Evolutionary conservation across 2,113 vertebrate genomes (phyloP).

Genomic region (Dipodomys ordii): DNA sequence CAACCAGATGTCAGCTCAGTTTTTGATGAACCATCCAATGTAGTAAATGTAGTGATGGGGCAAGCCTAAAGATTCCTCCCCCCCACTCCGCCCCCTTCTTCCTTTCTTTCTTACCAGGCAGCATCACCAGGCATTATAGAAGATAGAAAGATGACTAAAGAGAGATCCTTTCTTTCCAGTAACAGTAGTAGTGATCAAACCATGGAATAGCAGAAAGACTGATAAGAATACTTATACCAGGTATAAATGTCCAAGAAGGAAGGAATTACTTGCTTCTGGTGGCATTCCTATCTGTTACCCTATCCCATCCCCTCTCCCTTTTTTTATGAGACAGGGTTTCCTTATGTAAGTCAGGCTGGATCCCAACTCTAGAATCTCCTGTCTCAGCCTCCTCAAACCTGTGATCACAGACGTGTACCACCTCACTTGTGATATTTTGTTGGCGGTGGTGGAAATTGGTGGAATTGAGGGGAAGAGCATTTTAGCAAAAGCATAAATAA

Average conservation of each 20-base stretch:
- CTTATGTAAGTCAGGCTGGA: too few relatives aligned
- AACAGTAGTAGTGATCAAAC: background rate
- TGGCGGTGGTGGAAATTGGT: background rate
- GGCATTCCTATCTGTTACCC: background rate
- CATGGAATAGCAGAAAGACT: background rate
- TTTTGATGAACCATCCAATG: background rate
- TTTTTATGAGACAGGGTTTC: too few relatives aligned
- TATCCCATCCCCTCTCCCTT: too few relatives aligned
- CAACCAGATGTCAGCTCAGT: background rate
- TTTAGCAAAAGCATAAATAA: constrained; percentile 3
- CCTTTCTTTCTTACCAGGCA: background rate
- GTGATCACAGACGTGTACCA: too few relatives aligned
- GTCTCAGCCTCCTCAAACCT: too few relatives aligned
- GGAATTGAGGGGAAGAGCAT: background rate
- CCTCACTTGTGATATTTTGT: background rate
- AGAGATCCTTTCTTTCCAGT: background rate
- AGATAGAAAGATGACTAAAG: background rate
- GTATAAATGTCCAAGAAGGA: background rate
- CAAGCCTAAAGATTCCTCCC: background rate
- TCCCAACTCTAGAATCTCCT: too few relatives aligned
- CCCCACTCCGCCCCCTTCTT: too few relatives aligned
- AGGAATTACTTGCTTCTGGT: background rate
- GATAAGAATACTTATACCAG: background rate
- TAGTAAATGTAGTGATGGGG: background rate
- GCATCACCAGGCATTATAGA: background rate